Base-by-base conservation (phyloP, 1,140 invertebrate species). In the Oedothorax gibbosus region DNA sequence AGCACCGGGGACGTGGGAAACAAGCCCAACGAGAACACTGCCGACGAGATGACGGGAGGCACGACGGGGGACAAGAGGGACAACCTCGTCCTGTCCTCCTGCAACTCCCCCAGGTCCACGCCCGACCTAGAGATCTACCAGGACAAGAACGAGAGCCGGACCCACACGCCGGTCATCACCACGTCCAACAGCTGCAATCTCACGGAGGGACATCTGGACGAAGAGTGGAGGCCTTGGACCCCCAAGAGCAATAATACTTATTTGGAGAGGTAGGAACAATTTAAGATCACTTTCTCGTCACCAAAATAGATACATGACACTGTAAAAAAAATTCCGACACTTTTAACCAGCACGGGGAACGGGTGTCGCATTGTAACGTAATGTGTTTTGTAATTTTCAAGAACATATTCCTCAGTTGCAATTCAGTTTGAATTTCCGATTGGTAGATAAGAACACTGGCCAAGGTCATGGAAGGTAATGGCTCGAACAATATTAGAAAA, bases 181-280 rank as follows among this genome's bases (percentile, higher is more conserved):
- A 76, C 81, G 7, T 56, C 69, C 14, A 81, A 62, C 60, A 60
- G 35, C 15, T 14, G 50, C 60, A 78, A 75, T 20, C 66, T 85
- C 2, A 85, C 83, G 10, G 83, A 85, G 56, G 83, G 83, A 8
- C 83, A 85, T 54, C 57, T 85, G 1, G 73, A 78, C 9, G 73
- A 78, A 60, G 83, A 85, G 4, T 85, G 83, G 83, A 68, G 65
- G 53, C 83, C 83, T 9, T 85, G 83, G 83, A 85, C 83, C 0
- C 83, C 83, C 2, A 85, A 85, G 62, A 78, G 54, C 54, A 85
- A 85, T 15, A 77, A 78, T 49, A 78, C 77, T 21, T 85, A 85
- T 14, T 54, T 84, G 51, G 83, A 85, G 21, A 85, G 83, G 75
- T 85, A 21, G 15, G 20, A 51, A 51, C 8, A 5, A 35, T 1